A percentile compares a stretch with the other conserved stretches of the same genome.
Conservation (phyloP, 2,797 vertebrate species). For the Acanthornis magna region DNA sequence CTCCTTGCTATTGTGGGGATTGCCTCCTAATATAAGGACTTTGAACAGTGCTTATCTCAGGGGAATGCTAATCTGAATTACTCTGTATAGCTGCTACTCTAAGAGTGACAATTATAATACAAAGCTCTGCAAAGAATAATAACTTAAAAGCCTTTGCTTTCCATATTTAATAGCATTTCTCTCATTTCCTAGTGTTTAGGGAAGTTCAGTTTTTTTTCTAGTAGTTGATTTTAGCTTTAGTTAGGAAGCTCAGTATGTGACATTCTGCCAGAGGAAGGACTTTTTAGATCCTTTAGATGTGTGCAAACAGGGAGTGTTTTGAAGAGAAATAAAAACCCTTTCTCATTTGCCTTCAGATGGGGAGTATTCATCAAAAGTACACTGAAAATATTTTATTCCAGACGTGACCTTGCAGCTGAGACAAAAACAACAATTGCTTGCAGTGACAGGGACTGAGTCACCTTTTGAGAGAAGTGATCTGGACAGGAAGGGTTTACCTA, state of each 20-base stretch:
- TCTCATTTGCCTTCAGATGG: background rate
- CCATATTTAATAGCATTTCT: background rate
- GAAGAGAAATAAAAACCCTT: background rate
- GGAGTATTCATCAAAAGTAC: background rate
- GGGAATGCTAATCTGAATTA: background rate
- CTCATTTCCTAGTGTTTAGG: background rate
- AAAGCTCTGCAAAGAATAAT: background rate
- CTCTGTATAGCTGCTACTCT: background rate
- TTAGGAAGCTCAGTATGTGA: background rate
- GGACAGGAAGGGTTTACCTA: slow-evolving; percentile 20
- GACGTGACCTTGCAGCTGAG: slow-evolving; percentile 40
- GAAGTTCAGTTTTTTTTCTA: background rate
- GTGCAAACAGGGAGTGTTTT: background rate
- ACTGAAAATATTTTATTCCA: slow-evolving; percentile 22
- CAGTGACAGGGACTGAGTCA: background rate
- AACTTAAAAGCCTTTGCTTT: background rate
- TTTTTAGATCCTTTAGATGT: background rate
- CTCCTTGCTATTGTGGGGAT: background rate
- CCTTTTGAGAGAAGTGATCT: background rate
- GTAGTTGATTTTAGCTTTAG: background rate
- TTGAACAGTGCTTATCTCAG: background rate
- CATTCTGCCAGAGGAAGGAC: background rate
- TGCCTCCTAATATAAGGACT: background rate
- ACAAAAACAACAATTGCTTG: background rate
- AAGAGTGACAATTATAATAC: background rate